A percentile compares a stretch with the other conserved stretches of the same genome.
Conservation (phyloP, 2,888 invertebrate species). For the Priocnemis perturbator region DNA sequence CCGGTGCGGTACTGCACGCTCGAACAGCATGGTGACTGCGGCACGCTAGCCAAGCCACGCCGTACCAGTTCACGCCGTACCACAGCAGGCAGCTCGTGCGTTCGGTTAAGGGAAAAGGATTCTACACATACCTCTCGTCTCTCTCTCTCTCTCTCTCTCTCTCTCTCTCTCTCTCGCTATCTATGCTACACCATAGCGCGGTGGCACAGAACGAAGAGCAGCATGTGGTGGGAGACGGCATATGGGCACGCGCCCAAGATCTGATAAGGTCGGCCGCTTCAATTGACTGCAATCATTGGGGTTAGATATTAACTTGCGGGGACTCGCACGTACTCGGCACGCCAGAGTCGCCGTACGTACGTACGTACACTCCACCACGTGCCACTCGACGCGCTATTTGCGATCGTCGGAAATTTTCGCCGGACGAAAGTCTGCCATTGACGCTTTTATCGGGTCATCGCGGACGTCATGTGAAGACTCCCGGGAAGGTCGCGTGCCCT, state of each 20-base stretch:
- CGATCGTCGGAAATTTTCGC: slow-evolving; percentile 48
- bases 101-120: slow-evolving; percentile 21
- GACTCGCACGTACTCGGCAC: slow-evolving; percentile 43
- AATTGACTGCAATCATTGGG: slow-evolving; percentile 70
- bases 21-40: slow-evolving; percentile 30
- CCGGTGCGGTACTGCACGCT: slow-evolving; percentile 33
- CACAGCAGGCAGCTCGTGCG: slow-evolving; percentile 18
- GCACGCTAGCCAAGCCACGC: slow-evolving; percentile 13
- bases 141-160: too few species aligned
- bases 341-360: slow-evolving; percentile 2
- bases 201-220: slow-evolving; percentile 20
- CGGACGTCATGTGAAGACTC: neutral
- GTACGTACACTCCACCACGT: too few species aligned
- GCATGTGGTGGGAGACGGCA: slow-evolving; percentile 63
- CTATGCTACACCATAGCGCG: neutral
- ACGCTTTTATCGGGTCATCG: slow-evolving; percentile 51
- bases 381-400: slow-evolving; percentile 5
- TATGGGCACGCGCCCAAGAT: slow-evolving; percentile 71
- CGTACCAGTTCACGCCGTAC: slow-evolving; percentile 22
- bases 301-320: slow-evolving; percentile 66
- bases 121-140: neutral
- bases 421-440: slow-evolving; percentile 63
- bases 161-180: neutral
- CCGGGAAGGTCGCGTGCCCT: slow-evolving; percentile 7
- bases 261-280: slow-evolving; percentile 67